Conservation (phyloP, 1,140 invertebrate species). For the Stenopsyche tienmushanensis region DNA sequence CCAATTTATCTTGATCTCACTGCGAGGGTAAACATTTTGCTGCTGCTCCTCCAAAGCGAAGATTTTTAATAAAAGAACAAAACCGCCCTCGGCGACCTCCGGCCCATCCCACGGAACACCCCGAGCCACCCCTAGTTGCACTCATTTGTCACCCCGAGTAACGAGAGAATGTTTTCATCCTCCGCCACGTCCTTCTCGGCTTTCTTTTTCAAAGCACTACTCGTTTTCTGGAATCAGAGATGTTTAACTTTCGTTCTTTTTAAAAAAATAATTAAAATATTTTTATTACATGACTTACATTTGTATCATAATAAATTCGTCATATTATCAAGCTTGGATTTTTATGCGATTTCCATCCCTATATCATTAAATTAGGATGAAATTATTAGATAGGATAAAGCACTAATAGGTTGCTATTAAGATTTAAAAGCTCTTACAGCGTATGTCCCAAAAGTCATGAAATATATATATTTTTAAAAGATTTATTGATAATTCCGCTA, state of each 20-base stretch:
- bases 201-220: conserved; percentile 7
- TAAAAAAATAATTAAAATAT: too few relatives aligned
- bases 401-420: too few relatives aligned
- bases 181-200: conserved; percentile 16
- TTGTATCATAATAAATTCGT: too few relatives aligned
- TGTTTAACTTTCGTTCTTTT: not conserved
- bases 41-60: not conserved
- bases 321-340: too few relatives aligned
- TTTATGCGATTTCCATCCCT: too few relatives aligned
- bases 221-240: not conserved
- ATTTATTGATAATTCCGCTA: too few relatives aligned
- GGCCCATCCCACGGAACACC: not conserved
- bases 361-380: too few relatives aligned
- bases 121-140: conserved; percentile 23
- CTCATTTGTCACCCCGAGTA: conserved; percentile 39
- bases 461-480: too few relatives aligned
- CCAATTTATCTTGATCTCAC: conserved; percentile 9
- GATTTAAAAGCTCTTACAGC: too few relatives aligned
- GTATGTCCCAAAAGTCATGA: too few relatives aligned
- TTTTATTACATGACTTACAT: too few relatives aligned
- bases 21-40: conserved; percentile 2
- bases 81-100: conserved; percentile 17
- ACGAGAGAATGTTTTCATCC: conserved; percentile 31
- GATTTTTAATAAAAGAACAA: conserved; percentile 28
- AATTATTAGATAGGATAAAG: too few relatives aligned